Conservation (phyloP, 2,797 vertebrate species). For the Coregonus suidteri region DNA sequence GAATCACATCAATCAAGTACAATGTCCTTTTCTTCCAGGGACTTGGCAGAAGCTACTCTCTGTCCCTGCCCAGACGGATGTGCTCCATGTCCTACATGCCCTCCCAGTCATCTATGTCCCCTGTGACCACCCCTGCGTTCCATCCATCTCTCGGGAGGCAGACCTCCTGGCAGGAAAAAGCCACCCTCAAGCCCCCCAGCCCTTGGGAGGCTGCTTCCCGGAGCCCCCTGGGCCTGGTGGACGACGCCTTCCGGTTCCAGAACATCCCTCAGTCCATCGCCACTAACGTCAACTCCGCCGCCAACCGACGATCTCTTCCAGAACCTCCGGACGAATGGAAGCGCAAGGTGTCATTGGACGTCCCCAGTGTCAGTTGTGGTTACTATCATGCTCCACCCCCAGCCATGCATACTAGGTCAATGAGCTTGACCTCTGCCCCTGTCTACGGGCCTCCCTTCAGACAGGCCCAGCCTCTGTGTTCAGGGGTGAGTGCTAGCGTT, state of each 20-base stretch:
- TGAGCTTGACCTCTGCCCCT: constrained; percentile 54
- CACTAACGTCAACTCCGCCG: constrained; percentile 77
- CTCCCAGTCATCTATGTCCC: constrained; percentile 51
- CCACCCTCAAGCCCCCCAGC: constrained; percentile 71
- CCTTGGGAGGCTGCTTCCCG: constrained; percentile 88
- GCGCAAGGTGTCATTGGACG: constrained; percentile 72
- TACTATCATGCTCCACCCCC: constrained; percentile 40
- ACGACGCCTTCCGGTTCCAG: constrained; percentile 82
- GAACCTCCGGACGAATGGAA: constrained; percentile 85
- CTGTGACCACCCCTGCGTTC: constrained; percentile 66
- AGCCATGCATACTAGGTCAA: constrained; percentile 45
- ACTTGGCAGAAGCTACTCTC: constrained; percentile 72
- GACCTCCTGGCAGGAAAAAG: constrained; percentile 67
- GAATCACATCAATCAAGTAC: neutral
- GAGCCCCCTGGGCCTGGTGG: constrained; percentile 82
- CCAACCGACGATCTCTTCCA: constrained; percentile 80
- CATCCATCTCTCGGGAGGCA: constrained; percentile 69
- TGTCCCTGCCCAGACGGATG: constrained; percentile 78
- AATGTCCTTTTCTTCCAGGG: constrained; percentile 57
- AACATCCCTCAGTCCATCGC: constrained; percentile 78
- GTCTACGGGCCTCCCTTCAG: constrained; percentile 76
- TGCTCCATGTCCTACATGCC: constrained; percentile 56
- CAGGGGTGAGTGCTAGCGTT: constrained; percentile 65
- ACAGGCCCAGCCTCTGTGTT: constrained; percentile 73
- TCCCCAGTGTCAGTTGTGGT: constrained; percentile 45